Percentiles rank a stretch among this genome's conserved stretches.
These are phyloP conservation scores for Tetranychus urticae DNA, from an alignment of 1,140 invertebrate species.

Conservation along the genomic window DNA sequence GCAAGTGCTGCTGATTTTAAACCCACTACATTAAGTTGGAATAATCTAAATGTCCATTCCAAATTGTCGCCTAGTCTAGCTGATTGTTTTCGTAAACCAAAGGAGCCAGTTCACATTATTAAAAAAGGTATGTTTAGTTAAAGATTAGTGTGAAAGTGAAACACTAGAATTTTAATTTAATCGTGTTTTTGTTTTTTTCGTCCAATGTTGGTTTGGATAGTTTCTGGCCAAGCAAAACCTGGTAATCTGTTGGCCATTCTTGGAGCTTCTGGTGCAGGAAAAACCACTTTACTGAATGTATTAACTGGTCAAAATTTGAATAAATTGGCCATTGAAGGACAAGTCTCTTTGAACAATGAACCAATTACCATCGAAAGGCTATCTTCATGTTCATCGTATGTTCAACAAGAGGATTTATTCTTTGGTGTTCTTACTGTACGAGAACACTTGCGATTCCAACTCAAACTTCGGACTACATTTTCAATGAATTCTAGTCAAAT, in stretches of 20 bases:
- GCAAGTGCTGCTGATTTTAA: too few relatives aligned
- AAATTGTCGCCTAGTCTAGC: too few relatives aligned
- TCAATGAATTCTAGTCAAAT: too few relatives aligned
- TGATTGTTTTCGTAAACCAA: too few relatives aligned
- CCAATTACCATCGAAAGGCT: conserved; percentile 28
- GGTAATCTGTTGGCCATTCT: not conserved
- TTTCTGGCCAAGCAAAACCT: not conserved
- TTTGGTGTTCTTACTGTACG: conserved; percentile 65
- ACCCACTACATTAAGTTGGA: too few relatives aligned
- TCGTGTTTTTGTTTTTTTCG: too few relatives aligned
- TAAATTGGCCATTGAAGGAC: conserved; percentile 40
- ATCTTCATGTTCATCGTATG: conserved; percentile 60
- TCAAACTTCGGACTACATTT: conserved; percentile 17
- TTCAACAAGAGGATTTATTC: conserved; percentile 87
- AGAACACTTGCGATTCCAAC: conserved; percentile 77
- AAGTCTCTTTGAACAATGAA: conserved; percentile 24
- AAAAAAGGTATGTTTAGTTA: too few relatives aligned
- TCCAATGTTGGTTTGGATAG: conserved; percentile 20
- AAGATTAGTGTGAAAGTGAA: too few relatives aligned
- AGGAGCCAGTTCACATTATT: too few relatives aligned
- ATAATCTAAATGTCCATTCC: too few relatives aligned
- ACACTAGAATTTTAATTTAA: too few relatives aligned
- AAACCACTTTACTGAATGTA: conserved; percentile 78
- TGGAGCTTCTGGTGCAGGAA: conserved; percentile 29
- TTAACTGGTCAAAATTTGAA: conserved; percentile 49